Base-by-base conservation (phyloP, 92 coral and sea anemone species). In the Micromussa lordhowensis region DNA sequence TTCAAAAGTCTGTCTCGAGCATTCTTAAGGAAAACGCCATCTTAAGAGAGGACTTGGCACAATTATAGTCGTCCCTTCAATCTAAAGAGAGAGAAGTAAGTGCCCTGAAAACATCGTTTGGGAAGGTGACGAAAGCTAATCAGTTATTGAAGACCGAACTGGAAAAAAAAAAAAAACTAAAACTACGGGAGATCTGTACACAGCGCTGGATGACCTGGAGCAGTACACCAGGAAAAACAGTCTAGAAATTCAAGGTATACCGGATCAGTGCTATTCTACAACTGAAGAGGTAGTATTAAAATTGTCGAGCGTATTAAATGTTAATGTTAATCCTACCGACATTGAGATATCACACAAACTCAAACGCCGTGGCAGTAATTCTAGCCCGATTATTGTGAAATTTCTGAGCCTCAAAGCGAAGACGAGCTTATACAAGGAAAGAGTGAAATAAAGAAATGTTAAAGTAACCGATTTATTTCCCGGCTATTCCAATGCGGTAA, bases 221-320 rank as follows among this genome's bases (percentile, higher is more conserved):
- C 79, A 75, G 35, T 75, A 75, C 79, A 18, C 79, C 24, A 75
- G 55, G 54, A 75, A 75, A 75, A 35, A 75, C 49, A 31, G 54
- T 28, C 79, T 75, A 75, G 55, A 75, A 75, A 75, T 75, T 34
- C 19, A 75, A 16, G 49, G 28, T 10, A 75, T 75, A 36, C 79
- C 54, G 29, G 79, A 75, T 75, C 21, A 75, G 19, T 75, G 79
- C 29, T 75, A 75, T 75, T 75, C 79, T 8, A 75, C 55, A 75
- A 75, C 79, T 16, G 79, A 75, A 75, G 79, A 75, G 54, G 79
- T 75, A 31, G 55, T 75, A 75, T 31, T 75, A 75, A 75, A 75
- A 44, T 35, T 75, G 79, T 26, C 7, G 8, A 31, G 79, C 48
- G 16, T 75, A 22, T 75, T 75, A 36, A 75, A 75, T 75, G 55